A percentile compares a stretch with the other conserved stretches of the same genome.
Conservation (phyloP, 2,888 invertebrate genomes). For the Heliconius erato region DNA sequence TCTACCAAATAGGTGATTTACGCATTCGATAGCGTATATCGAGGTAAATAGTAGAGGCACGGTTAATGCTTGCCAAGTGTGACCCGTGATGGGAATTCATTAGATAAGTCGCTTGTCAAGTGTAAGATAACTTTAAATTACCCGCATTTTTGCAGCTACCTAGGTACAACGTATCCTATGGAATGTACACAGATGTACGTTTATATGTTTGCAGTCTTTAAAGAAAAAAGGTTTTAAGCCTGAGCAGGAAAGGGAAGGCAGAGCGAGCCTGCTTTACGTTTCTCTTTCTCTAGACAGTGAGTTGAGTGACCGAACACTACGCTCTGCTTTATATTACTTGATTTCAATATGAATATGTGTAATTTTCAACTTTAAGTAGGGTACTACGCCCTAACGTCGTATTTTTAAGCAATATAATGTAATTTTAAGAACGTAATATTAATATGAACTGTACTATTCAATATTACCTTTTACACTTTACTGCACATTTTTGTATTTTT, state of each 20-base stretch:
- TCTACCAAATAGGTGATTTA: background rate
- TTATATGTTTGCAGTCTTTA: background rate
- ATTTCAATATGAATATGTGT: background rate
- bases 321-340: too few species aligned
- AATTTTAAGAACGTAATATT: too few species aligned
- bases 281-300: too few species aligned
- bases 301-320: too few species aligned
- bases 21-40: background rate
- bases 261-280: too few species aligned
- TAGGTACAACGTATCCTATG: background rate
- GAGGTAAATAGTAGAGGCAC: conserved; percentile 2
- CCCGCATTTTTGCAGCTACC: conserved; percentile 16
- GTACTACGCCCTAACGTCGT: background rate
- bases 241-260: too few species aligned
- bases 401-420: too few species aligned
- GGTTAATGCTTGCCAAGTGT: conserved; percentile 9
- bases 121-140: conserved; percentile 15
- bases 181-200: background rate
- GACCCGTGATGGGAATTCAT: conserved; percentile 16
- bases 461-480: too few species aligned
- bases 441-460: too few species aligned
- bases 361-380: background rate
- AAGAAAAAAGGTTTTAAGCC: too few species aligned
- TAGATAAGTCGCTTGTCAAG: conserved; percentile 8
- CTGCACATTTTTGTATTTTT: too few species aligned